These are phyloP conservation scores for Caenorhabditis latens DNA, from an alignment of 1,140 invertebrate genomes.

Conservation along the genomic window DNA sequence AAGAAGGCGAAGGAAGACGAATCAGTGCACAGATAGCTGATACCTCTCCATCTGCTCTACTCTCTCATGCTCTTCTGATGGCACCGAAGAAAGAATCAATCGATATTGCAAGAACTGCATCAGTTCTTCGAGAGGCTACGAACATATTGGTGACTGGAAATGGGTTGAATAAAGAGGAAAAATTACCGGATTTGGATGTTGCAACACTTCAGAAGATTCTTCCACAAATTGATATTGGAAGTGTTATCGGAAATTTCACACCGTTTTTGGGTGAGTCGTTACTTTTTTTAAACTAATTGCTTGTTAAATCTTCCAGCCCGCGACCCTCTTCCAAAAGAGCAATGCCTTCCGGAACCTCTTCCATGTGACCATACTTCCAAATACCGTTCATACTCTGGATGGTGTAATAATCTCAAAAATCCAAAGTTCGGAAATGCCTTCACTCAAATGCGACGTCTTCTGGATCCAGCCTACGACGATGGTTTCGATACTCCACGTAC, in stretches of 20 bases:
- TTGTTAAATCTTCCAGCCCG: slow-evolving; percentile 7
- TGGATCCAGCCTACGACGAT: slow-evolving; percentile 90
- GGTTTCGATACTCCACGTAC: slow-evolving; percentile 79
- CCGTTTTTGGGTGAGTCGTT: slow-evolving; percentile 68
- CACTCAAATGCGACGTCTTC: slow-evolving; percentile 87
- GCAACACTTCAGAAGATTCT: slow-evolving; percentile 73
- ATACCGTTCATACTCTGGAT: slow-evolving; percentile 87
- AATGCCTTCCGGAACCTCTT: slow-evolving; percentile 76
- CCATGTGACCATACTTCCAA: slow-evolving; percentile 86
- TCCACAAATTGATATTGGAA: slow-evolving; percentile 74
- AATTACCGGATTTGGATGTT: slow-evolving; percentile 73
- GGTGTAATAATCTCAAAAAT: slow-evolving; percentile 91
- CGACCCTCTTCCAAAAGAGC: slow-evolving; percentile 51
- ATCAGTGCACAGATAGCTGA: slow-evolving; percentile 60
- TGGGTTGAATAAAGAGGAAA: slow-evolving; percentile 68
- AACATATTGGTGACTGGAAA: slow-evolving; percentile 73
- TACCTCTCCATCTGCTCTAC: slow-evolving; percentile 67
- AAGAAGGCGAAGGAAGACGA: slow-evolving; percentile 71
- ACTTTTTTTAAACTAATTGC: background rate
- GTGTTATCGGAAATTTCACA: slow-evolving; percentile 73
- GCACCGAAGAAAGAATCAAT: slow-evolving; percentile 75
- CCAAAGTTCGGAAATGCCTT: slow-evolving; percentile 84
- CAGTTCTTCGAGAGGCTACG: slow-evolving; percentile 73
- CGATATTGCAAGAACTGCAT: slow-evolving; percentile 74
- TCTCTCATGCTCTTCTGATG: slow-evolving; percentile 73